Conservation (phyloP, 1,140 invertebrate species). For the Cyclargus thomasi region DNA sequence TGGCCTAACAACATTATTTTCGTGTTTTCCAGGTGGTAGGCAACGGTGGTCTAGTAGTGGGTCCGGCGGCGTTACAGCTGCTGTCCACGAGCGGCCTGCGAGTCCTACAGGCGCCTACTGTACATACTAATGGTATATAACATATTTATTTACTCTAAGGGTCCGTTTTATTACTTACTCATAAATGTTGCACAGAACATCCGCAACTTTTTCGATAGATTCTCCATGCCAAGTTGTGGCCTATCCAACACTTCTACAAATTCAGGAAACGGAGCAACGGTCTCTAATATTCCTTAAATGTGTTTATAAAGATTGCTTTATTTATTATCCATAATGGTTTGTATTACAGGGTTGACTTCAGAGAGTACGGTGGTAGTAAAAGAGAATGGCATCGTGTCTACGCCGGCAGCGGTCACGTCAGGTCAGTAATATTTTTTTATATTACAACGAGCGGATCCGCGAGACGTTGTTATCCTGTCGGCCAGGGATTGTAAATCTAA, state of each 20-base stretch:
- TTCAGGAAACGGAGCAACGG: too few species aligned
- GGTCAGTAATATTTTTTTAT: too few species aligned
- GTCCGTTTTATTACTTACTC: too few species aligned
- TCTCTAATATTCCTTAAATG: too few species aligned
- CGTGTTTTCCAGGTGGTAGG: conserved; percentile 48
- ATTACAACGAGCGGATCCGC: too few species aligned
- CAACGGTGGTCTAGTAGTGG: conserved; percentile 58
- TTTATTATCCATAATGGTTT: not conserved
- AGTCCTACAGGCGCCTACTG: conserved; percentile 49
- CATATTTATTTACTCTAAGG: too few species aligned
- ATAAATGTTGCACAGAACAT: too few species aligned
- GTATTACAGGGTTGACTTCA: conserved; percentile 45
- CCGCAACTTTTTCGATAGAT: too few species aligned
- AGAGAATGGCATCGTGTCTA: conserved; percentile 56
- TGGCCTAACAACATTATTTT: conserved; percentile 10
- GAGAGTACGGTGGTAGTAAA: conserved; percentile 52
- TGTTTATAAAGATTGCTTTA: conserved; percentile 21
- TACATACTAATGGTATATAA: conserved; percentile 48
- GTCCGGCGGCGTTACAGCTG: conserved; percentile 56
- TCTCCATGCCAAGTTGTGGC: too few species aligned
- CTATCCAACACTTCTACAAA: too few species aligned
- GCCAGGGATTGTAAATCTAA: too few species aligned
- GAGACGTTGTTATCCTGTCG: too few species aligned
- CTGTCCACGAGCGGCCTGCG: conserved; percentile 55
- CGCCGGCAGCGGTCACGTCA: conserved; percentile 40